Base-by-base conservation (phyloP, 1,140 invertebrate genomes). In the Drosophila varians region DNA sequence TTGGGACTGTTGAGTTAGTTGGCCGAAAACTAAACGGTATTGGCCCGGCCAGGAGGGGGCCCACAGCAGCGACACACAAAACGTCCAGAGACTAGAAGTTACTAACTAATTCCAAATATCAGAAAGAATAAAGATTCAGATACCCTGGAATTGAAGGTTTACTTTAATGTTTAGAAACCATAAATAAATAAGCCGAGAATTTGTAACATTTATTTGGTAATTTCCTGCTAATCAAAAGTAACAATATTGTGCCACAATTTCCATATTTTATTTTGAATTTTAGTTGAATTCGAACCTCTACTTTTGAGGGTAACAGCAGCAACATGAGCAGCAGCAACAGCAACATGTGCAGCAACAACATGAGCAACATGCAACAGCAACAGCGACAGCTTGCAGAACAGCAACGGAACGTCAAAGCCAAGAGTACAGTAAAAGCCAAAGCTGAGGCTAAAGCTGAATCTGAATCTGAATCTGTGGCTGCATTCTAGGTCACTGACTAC, bases 401-500 rank as follows among this genome's bases (percentile, higher is more conserved):
- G 64, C 60, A 62, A 73, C 68, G 61, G 72, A 70, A 71, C 65
- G 57, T 48, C 26, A 42, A 9, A 52, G 68, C 72, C 69, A 72
- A 72, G 47, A 72, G 47, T 72, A 72, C 69, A 73, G 69, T 73
- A 73, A 73, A 72, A 77, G 79, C 62, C 57, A 70, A 73, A 74
- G 56, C 26, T 26, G 23, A 49, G 51, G 64, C 53, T 34, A 57
- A 71, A 66, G 43, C 54, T 48, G 18, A 68, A 56, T 19, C 42
- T 38, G 43, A 61, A 25, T 40, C 43, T 31, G n/a, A 56, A 28
- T 45, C 40, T 34, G 14, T 14, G n/a, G 9, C 56, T 87, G 82
- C 83, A 87, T 87, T 87, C 83, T 87, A 87, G 82, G 82, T 87
- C 82, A 87, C 64, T 70, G 74, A 77, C 77, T 87, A 87, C 68